Evolutionary conservation across 2,888 invertebrate species (phyloP).

Genomic region (Deilephila porcellus): DNA sequence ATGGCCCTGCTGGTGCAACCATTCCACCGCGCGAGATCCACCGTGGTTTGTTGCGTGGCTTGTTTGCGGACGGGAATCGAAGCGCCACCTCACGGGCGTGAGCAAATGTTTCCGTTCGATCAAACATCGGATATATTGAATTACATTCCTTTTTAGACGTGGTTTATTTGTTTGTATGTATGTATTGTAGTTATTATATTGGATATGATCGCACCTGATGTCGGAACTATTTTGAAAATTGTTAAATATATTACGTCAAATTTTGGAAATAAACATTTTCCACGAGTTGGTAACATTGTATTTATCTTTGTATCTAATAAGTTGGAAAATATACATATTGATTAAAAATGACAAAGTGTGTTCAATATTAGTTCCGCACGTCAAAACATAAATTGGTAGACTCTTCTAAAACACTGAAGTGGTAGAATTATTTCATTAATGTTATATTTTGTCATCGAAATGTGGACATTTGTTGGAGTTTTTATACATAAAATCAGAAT

Average conservation of each 20-base stretch:
- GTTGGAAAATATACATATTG: background rate
- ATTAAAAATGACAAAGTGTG: background rate
- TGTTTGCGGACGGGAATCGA: conserved; percentile 33
- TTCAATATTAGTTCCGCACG: background rate
- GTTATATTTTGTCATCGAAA: conserved; percentile 6
- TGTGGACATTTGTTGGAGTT: background rate
- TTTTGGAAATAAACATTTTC: background rate
- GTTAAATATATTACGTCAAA: background rate
- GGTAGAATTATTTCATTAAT: background rate
- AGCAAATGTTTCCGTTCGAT: background rate
- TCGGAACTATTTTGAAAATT: conserved; percentile 3
- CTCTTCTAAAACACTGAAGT: conserved; percentile 2
- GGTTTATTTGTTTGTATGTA: conserved; percentile 37
- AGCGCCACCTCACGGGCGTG: background rate
- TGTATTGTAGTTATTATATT: conserved; percentile 23
- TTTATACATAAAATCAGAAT: background rate
- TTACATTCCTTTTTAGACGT: conserved; percentile 45
- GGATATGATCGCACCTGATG: background rate
- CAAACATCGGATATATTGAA: conserved; percentile 44
- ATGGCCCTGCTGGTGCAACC: no score
- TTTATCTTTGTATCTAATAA: background rate
- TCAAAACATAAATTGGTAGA: background rate
- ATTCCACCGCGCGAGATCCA: background rate
- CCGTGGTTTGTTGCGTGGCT: conserved; percentile 3
- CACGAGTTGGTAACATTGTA: conserved; percentile 2